phyloP scores from a whole-genome alignment of 2,888 invertebrate species.

The Lissocephala sabroskyi region DNA sequence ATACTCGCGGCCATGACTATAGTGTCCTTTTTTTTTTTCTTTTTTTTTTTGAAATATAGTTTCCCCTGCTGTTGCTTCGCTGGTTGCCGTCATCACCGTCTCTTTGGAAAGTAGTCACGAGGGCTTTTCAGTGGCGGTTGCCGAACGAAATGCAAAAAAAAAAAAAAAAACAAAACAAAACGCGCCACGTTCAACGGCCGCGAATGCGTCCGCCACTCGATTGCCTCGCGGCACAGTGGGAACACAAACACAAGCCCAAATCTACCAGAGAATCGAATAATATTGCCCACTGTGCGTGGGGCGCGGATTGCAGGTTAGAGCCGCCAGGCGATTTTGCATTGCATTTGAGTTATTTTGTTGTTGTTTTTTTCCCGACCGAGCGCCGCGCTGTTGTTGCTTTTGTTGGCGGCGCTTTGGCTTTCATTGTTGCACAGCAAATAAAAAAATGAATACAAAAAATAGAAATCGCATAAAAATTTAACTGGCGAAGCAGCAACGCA shows the following conservation, averaged over 20 bases:
- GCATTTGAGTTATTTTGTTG: neutral
- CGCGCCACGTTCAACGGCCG: neutral
- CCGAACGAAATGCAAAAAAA: no score
- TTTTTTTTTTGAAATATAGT: constrained; percentile 32
- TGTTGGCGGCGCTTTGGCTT: constrained; percentile 8
- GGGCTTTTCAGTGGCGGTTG: neutral
- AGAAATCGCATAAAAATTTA: constrained; percentile 32
- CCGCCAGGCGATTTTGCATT: constrained; percentile 10
- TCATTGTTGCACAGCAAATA: constrained; percentile 52
- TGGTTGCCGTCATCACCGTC: no score
- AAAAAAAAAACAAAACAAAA: neutral
- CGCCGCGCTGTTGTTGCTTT: constrained; percentile 2
- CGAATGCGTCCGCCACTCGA: neutral
- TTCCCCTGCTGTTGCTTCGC: constrained; percentile 17
- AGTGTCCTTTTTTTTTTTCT: constrained; percentile 1
- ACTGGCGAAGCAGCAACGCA: neutral
- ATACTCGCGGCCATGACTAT: constrained; percentile 7
- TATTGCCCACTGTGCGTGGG: no score
- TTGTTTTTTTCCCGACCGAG: no score
- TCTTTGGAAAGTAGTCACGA: no score
- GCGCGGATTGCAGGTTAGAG: no score
- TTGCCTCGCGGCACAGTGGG: neutral
- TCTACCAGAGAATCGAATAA: no score
- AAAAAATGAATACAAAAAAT: constrained; percentile 20
- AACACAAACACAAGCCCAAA: neutral